phyloP scores from a whole-genome alignment of 1,140 invertebrate species.

The Acromyrmex charruanus region DNA sequence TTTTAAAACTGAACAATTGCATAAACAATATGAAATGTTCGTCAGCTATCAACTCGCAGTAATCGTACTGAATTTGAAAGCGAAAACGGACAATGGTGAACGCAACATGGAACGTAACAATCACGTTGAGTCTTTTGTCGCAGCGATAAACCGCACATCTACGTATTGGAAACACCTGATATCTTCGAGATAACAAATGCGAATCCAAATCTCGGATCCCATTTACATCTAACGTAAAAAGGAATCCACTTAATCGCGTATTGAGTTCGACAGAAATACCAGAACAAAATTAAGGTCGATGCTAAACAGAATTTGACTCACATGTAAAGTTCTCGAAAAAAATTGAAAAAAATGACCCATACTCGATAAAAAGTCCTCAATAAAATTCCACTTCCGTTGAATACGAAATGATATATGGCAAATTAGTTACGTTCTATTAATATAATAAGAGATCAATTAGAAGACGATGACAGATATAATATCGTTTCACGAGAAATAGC shows the following conservation, averaged over 20 bases:
- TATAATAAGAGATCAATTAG: constrained; percentile 44
- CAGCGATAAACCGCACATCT: constrained; percentile 16
- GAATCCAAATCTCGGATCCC: constrained; percentile 2
- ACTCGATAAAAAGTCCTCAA: not conserved
- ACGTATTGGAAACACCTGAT: not conserved
- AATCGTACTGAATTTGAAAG: not conserved
- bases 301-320: constrained; percentile 7
- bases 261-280: constrained; percentile 36
- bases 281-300: not conserved
- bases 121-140: not conserved
- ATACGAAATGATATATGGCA: not conserved
- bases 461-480: constrained; percentile 22
- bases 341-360: not conserved
- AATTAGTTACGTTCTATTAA: not conserved
- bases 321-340: not conserved
- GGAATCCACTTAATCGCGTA: constrained; percentile 39
- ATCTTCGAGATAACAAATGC: not conserved
- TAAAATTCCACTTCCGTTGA: constrained; percentile 1
- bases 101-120: not conserved
- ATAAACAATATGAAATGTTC: not conserved
- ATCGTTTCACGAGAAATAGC: no score
- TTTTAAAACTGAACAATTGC: not conserved
- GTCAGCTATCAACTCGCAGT: not conserved
- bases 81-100: constrained; percentile 7
- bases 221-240: constrained; percentile 44